A percentile compares a stretch with the other conserved stretches of the same genome.
Conservation (phyloP, 2,888 invertebrate species). For the Himalopsyche anomala region DNA sequence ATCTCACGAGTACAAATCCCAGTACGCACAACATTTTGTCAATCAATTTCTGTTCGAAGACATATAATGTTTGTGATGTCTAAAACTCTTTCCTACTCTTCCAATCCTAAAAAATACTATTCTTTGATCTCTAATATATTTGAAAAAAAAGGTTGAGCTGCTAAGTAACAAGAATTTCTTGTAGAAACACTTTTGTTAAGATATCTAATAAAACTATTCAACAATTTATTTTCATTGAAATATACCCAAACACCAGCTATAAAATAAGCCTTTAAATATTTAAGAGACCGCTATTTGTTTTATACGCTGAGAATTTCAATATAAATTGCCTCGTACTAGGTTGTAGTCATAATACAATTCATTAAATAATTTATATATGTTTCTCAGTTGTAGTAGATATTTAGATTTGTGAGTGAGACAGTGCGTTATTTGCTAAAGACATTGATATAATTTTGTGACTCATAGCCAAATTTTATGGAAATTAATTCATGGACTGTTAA, state of each 20-base stretch:
- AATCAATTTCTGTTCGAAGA: too few species aligned
- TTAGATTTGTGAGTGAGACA: conserved; percentile 2
- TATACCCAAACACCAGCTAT: background rate
- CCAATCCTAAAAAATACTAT: too few species aligned
- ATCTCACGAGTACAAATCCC: too few species aligned
- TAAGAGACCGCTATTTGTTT: background rate
- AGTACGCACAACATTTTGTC: too few species aligned
- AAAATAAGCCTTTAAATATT: background rate
- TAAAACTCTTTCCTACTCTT: too few species aligned
- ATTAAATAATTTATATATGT: background rate
- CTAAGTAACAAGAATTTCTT: too few species aligned
- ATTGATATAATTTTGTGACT: conserved; percentile 17
- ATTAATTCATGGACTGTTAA: conserved; percentile 53
- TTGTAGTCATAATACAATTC: background rate
- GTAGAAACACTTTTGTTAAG: too few species aligned
- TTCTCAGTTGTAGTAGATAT: conserved; percentile 36
- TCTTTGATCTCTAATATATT: too few species aligned
- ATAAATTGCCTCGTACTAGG: background rate
- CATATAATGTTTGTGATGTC: too few species aligned
- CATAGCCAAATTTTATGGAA: conserved; percentile 50
- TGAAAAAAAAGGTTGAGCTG: too few species aligned
- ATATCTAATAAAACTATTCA: too few species aligned
- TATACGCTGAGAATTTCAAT: background rate
- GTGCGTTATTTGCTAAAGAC: background rate
- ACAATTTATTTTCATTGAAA: background rate